Base-by-base conservation (phyloP, 2,888 invertebrate genomes). In the Lasioglossum oenotherae region DNA sequence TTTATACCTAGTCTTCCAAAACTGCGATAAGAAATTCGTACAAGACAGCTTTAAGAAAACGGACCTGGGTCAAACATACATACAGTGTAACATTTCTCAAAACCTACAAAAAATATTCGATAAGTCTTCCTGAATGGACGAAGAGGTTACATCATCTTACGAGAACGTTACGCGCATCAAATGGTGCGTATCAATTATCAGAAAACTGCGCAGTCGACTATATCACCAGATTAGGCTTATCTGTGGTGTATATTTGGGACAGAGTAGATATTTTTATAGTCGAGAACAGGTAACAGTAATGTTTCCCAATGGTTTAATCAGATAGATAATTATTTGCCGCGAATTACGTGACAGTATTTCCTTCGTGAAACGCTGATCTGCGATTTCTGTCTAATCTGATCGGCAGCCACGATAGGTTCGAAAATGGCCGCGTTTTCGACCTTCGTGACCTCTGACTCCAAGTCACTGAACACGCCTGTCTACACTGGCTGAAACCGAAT, bases 341-440 rank as follows among this genome's bases (percentile, higher is more conserved):
- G 46, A n/a, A 67, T 46, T 67, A 60, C 76, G 76, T 64, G 75
- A 75, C 23, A 12, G 44, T 46, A 14, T 76, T 76, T 31, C 31
- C n/a, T 12, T 31, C 35, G 19, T 31, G 31, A 44, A 44, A 19
- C 23, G 46, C 31, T 14, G 10, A 14, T 12, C 35, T 14, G 23
- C 27, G 53, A 4, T 46, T 44, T 57, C 57, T 57, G 57, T 10
- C 69, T 69, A 80, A 85, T 77, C 85, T 44, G 79, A 69, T 57
- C 31, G n/a, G 57, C 57, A 31, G 46, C 27, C 41, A 41, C n/a
- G 57, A 53, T 31, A 60, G 35, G 38, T 72, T 35, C 35, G 41
- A 80, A 84, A 80, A 80, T 80, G 71, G 79, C 60, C 76, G 60
- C 64, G 31, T 12, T 64, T 76, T 64, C 60, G 74, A 23, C 80